These are phyloP conservation scores for Drosophila trapezifrons DNA, from an alignment of 1,140 invertebrate species.

Conservation along the genomic window DNA sequence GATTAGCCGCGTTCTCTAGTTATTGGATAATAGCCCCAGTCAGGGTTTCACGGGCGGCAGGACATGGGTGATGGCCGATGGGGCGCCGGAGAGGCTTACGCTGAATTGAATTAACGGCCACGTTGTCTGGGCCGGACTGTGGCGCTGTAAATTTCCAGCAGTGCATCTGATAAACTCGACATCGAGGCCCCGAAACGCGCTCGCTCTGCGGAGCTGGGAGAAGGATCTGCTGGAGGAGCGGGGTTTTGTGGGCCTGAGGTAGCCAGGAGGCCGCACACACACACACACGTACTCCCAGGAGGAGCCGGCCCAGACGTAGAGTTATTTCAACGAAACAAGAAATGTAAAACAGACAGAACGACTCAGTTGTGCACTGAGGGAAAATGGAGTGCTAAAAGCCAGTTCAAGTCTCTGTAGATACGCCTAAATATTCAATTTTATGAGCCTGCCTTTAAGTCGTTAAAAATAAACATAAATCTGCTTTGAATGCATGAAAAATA, in stretches of 20 bases:
- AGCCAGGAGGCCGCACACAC: conserved; percentile 22
- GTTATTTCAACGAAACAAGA: conserved; percentile 71
- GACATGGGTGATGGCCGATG: too few species aligned
- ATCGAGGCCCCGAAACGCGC: conserved; percentile 21
- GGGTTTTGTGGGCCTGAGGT: not conserved
- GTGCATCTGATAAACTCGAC: conserved; percentile 76
- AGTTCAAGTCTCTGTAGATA: not conserved
- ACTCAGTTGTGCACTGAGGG: conserved; percentile 17
- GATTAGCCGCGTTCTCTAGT: conserved; percentile 76
- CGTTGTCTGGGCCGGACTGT: conserved; percentile 49
- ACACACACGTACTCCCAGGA: conserved; percentile 34
- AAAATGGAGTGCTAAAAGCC: conserved; percentile 7
- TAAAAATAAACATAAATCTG: conserved; percentile 2
- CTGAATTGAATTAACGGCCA: conserved; percentile 80
- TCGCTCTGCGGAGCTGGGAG: conserved; percentile 2
- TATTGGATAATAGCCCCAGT: conserved; percentile 71
- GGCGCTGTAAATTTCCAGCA: conserved; percentile 74
- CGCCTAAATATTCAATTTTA: conserved; percentile 8
- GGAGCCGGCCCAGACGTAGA: conserved; percentile 48
- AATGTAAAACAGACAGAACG: conserved; percentile 72
- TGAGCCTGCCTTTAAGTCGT: not conserved
- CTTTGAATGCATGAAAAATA: not conserved
- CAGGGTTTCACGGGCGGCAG: not conserved
- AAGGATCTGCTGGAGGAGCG: not conserved
- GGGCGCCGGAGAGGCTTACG: conserved; percentile 49